Base-by-base conservation (phyloP, 1,140 invertebrate genomes). In the Meloidogyne chitwoodi region DNA sequence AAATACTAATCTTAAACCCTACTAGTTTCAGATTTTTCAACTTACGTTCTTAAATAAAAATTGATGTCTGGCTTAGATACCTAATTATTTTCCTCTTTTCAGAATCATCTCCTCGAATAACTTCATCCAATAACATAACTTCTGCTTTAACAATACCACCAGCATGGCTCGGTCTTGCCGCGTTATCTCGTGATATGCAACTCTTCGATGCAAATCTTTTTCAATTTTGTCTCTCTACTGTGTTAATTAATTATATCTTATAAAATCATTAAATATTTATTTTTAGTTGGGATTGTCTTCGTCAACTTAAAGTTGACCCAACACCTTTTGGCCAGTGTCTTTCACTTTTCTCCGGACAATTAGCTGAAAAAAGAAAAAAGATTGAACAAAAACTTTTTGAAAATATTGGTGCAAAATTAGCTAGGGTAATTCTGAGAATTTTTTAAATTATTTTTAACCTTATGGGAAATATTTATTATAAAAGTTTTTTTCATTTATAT, bases 251-350 rank as follows among this genome's bases (percentile, higher is more conserved):
- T 19, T 48, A 19, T 48, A 19, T n/a, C 10, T 56, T n/a, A n/a
- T 8, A 56, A 56, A 8, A 56, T 56, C 5, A 8, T 41, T 16
- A 44, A 44, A 44, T 44, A 44, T 16, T 44, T 44, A 56, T 56
- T 56, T 56, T 56, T n/a, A 56, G 48, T 56, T 56, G 81, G 68
- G 69, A 56, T 27, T 64, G 34, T 34, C 61, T 80, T 26, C 22
- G 71, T 19, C 22, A 77, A 67, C 11, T 78, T 29, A 64, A 56
- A 22, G 68, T 44, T 24, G 79, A 80, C n/a, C 31, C 71, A 48
- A 34, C 65, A 19, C 73, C 75, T 27, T 80, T 80, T 68, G 80
- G 79, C 6, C 76, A 80, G 56, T 80, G 81, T 73, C 34, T 80
- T 44, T 66, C 41, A 24, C 34, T 29, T 3, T 82, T 77, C 62